Percentiles rank a stretch among this genome's conserved stretches.
Evolutionary conservation across 1,140 invertebrate genomes (phyloP).

Genomic region (Coenobita brevimanus): DNA sequence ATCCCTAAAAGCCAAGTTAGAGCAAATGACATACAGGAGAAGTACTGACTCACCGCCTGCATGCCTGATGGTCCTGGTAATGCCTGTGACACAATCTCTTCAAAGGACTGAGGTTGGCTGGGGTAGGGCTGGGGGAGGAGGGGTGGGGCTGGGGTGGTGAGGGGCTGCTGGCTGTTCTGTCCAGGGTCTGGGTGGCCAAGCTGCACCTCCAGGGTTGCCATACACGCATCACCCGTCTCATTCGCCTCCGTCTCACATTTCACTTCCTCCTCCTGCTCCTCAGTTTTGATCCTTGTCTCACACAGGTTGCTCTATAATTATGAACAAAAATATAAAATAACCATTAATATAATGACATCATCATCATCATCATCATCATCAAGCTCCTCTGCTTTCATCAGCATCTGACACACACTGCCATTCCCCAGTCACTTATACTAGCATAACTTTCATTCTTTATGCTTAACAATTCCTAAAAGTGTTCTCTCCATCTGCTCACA

Average conservation of each 20-base stretch:
- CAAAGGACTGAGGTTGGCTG: constrained; percentile 37
- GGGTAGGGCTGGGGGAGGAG: constrained; percentile 11
- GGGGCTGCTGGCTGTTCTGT: background rate
- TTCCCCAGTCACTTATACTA: too few species aligned
- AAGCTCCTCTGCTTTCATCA: too few species aligned
- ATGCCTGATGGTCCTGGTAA: constrained; percentile 45
- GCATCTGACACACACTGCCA: too few species aligned
- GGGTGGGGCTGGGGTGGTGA: background rate
- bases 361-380: too few species aligned
- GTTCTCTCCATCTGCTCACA: too few species aligned
- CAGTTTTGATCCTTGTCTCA: background rate
- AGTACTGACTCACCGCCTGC: constrained; percentile 51
- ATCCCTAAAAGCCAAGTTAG: too few species aligned
- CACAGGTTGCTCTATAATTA: background rate
- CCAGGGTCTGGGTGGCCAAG: background rate
- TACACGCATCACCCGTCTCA: background rate
- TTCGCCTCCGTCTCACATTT: constrained; percentile 20
- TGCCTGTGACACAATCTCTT: constrained; percentile 53
- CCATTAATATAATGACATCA: too few species aligned
- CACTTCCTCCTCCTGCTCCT: constrained; percentile 6
- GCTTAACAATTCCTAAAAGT: too few species aligned
- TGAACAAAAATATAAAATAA: background rate
- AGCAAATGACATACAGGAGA: too few species aligned
- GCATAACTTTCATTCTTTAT: too few species aligned
- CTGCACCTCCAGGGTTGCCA: background rate